Percentiles rank a stretch among this genome's conserved stretches.
phyloP scores from a whole-genome alignment of 2,888 invertebrate species.

The Crioceris asparagi region DNA sequence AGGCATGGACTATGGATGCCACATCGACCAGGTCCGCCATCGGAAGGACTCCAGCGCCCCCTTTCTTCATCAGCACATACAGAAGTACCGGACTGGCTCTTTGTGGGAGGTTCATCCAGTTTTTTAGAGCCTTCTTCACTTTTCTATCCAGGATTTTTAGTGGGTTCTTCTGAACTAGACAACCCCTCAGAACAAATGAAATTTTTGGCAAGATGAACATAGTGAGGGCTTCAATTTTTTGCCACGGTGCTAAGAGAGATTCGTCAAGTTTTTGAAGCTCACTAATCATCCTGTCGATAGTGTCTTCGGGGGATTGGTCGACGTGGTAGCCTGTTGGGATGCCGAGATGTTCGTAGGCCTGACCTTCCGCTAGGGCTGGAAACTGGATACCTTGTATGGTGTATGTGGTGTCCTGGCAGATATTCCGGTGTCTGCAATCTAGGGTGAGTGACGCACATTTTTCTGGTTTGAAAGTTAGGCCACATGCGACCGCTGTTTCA shows the following conservation, averaged over 20 bases:
- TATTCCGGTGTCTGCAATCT: conserved; percentile 9
- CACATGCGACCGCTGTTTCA: conserved; percentile 11
- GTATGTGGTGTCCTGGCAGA: conserved; percentile 12
- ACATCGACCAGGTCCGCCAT: conserved; percentile 24
- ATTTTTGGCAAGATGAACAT: conserved; percentile 24
- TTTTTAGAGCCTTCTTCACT: conserved; percentile 18
- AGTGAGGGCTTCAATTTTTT: conserved; percentile 21
- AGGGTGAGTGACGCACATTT: conserved; percentile 24
- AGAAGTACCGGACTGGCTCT: conserved; percentile 24
- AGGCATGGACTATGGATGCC: conserved; percentile 15
- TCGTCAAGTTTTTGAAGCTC: conserved; percentile 13
- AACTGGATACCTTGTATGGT: conserved; percentile 16
- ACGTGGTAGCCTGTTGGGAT: conserved; percentile 25
- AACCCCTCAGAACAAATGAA: conserved; percentile 24
- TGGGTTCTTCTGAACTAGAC: conserved; percentile 18
- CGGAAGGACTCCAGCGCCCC: conserved; percentile 26
- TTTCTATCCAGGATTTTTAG: conserved; percentile 20
- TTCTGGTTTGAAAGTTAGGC: conserved; percentile 24
- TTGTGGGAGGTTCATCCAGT: conserved; percentile 27
- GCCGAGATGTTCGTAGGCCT: conserved; percentile 27
- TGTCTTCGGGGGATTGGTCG: conserved; percentile 16
- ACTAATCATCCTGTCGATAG: conserved; percentile 14
- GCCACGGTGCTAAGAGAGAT: conserved; percentile 18
- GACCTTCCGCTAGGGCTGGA: conserved; percentile 15
- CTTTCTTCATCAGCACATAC: conserved; percentile 17